Evolutionary conservation across 2,888 invertebrate genomes (phyloP).

Genomic region (Lissonota sp.): DNA sequence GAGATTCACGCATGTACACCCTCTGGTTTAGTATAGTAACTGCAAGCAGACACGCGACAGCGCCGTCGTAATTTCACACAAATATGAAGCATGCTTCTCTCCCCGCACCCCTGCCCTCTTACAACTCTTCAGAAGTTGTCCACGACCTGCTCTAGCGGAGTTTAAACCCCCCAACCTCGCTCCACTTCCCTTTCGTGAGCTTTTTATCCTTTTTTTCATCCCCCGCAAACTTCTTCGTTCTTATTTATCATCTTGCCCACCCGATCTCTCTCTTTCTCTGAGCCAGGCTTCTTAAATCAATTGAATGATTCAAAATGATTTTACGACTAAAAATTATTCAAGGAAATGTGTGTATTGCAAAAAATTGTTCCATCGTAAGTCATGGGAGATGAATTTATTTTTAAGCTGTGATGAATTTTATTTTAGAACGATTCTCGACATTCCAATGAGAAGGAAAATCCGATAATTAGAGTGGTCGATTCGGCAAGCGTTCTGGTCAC

Average conservation of each 20-base stretch:
- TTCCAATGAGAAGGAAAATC: constrained; percentile 36
- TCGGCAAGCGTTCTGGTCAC: constrained; percentile 8
- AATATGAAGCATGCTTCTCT: constrained; percentile 68
- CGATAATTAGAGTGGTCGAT: constrained; percentile 52
- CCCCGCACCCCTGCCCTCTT: constrained; percentile 24
- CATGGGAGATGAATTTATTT: no score
- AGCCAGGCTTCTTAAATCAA: constrained; percentile 25
- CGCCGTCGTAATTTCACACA: constrained; percentile 73
- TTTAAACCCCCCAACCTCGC: constrained; percentile 11
- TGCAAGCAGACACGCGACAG: constrained; percentile 76
- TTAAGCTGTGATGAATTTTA: constrained; percentile 53
- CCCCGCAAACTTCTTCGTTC: constrained; percentile 6
- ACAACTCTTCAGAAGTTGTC: constrained; percentile 20
- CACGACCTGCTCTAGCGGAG: constrained; percentile 35
- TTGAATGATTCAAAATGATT: no score
- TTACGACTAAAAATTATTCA: constrained; percentile 11
- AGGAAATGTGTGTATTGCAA: background rate
- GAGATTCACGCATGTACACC: constrained; percentile 53
- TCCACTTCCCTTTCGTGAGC: background rate
- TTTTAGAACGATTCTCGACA: constrained; percentile 66
- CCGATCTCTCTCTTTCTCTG: constrained; percentile 20
- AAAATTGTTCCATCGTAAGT: no score
- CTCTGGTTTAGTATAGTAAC: constrained; percentile 66
- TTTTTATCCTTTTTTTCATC: background rate
- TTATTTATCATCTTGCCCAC: constrained; percentile 25